Evolutionary conservation across 2,797 vertebrate species (phyloP).

Genomic region (Dicrostonyx torquatus): DNA sequence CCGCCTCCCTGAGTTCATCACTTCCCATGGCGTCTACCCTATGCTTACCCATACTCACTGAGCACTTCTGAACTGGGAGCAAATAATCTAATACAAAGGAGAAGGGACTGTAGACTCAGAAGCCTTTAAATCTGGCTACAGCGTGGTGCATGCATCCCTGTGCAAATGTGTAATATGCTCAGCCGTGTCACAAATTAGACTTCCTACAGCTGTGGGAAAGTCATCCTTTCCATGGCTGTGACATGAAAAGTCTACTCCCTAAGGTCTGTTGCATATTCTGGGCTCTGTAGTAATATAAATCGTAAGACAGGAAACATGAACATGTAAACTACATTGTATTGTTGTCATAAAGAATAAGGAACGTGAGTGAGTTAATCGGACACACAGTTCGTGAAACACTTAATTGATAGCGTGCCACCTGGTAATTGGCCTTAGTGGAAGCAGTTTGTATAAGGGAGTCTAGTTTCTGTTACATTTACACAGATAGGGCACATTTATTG

Average conservation of each 20-base stretch:
- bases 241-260: neutral
- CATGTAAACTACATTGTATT: neutral
- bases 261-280: neutral
- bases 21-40: neutral
- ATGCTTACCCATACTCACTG: neutral
- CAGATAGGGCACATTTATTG: neutral
- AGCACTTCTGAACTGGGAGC: neutral
- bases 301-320: constrained; percentile 5
- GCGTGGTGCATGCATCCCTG: rapidly evolving
- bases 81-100: neutral
- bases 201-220: neutral
- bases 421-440: constrained; percentile 9
- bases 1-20: neutral
- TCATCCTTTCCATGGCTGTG: neutral
- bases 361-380: neutral
- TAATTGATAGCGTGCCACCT: neutral
- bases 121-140: neutral
- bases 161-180: too few relatives aligned
- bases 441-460: neutral
- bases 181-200: neutral
- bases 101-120: neutral
- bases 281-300: neutral
- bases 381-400: neutral
- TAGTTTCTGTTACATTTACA: neutral
- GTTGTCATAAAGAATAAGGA: neutral